phyloP scores from a whole-genome alignment of 2,797 vertebrate species.

The Pangasius sanitwongsei region DNA sequence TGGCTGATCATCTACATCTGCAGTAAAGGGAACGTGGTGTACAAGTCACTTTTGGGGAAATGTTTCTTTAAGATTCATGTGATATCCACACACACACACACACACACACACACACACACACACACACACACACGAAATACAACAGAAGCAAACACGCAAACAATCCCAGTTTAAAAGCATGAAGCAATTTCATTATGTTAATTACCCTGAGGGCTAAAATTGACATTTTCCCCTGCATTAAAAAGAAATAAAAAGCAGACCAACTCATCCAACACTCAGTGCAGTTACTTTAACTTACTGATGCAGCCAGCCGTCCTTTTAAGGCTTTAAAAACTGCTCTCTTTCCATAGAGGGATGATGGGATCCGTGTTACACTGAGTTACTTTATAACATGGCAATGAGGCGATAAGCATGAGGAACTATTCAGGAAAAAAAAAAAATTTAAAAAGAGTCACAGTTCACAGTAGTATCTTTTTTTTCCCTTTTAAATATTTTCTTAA shows the following conservation, averaged over 20 bases:
- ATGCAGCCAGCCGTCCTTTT: background rate
- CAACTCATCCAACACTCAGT: background rate
- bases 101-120: background rate
- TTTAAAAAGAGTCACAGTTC: constrained; percentile 69
- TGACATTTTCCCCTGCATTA: background rate
- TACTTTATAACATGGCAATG: background rate
- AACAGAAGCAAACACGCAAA: background rate
- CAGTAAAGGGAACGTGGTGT: background rate
- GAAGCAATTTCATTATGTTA: background rate
- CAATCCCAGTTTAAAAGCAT: background rate
- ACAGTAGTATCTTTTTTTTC: constrained; percentile 74
- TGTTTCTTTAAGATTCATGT: background rate
- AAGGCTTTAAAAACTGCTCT: background rate
- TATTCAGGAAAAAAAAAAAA: constrained; percentile 17
- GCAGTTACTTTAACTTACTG: background rate
- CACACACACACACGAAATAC: background rate
- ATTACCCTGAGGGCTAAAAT: background rate
- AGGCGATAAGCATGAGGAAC: background rate
- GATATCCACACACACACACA: background rate
- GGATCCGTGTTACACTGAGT: background rate
- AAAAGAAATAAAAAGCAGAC: background rate
- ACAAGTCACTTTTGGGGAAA: background rate
- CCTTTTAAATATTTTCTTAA: constrained; percentile 70
- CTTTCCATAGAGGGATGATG: background rate
- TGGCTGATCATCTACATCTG: background rate